Base-by-base conservation (phyloP, 2,113 vertebrate genomes). In the Phylloscopus trochiloides region DNA sequence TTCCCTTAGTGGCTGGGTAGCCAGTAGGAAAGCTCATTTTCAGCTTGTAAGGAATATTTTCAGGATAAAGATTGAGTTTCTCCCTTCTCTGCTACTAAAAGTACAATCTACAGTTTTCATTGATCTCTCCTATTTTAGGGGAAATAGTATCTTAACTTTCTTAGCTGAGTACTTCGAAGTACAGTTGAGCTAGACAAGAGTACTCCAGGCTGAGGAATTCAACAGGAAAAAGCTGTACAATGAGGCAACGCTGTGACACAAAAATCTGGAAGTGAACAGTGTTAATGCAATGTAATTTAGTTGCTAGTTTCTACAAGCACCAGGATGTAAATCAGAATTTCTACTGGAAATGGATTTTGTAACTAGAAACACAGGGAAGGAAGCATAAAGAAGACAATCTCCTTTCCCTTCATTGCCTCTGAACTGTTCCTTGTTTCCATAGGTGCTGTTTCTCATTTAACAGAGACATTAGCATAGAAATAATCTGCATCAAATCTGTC, bases 401-500 rank as follows among this genome's bases (percentile, higher is more conserved):
- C 61, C 57, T 73, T 45, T 86, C 51, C 52, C 70, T 65, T 76
- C 58, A 47, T 18, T 73, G 86, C 84, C 34, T 89, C 76, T 72
- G 84, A 80, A 58, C 50, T 31, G 68, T 22, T 92, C 34, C 73
- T 83, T 83, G 51, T 95, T 96, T 96, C 85, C 71, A 63, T 62
- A 95, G 92, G 86, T 92, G 84, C 72, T 94, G 82, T 80, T 86
- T 91, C 95, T 95, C 89, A 80, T 90, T 95, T 92, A 97, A 78
- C 63, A 97, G 61, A 94, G 65, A 90, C n/a, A 96, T 96, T 95
- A 96, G 87, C 67, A 88, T 86, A 86, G 85, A 88, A 65, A 95
- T 91, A 93, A 92, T 89, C 78, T 94, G 66, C 76, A 93, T 36
- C 47, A 59, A 92, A 34, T 18, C 78, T 90, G 36, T 80, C 93